Conservation (phyloP, 2,113 vertebrate species). For the Ptychochromis oligacanthus region DNA sequence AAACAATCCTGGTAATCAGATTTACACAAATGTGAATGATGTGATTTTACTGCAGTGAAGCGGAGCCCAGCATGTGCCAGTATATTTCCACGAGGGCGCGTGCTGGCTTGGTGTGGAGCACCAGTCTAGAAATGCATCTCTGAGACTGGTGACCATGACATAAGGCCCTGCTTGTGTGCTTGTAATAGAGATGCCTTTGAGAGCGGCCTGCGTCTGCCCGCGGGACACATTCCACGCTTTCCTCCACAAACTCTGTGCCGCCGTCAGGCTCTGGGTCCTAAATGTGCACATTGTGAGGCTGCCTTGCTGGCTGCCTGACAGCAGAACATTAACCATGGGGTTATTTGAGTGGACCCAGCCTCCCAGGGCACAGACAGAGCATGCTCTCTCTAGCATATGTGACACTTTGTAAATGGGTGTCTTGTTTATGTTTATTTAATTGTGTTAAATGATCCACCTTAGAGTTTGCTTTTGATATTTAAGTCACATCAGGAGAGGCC, state of each 20-base stretch:
- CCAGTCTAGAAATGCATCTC: slow-evolving; percentile 45
- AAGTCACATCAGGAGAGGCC: not conserved
- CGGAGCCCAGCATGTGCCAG: slow-evolving; percentile 37
- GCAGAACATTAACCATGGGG: slow-evolving; percentile 63
- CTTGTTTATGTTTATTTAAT: slow-evolving; percentile 56
- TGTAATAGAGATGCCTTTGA: slow-evolving; percentile 80
- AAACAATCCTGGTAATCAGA: slow-evolving; percentile 30
- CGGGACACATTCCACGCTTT: slow-evolving; percentile 73
- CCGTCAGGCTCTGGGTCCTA: slow-evolving; percentile 59
- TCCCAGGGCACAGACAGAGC: slow-evolving; percentile 34
- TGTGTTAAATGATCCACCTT: slow-evolving; percentile 26
- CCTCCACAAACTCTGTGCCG: slow-evolving; percentile 68
- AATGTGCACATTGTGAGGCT: slow-evolving; percentile 78
- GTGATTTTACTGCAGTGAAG: slow-evolving; percentile 15
- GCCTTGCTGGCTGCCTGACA: slow-evolving; percentile 64
- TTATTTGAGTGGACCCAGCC: slow-evolving; percentile 66
- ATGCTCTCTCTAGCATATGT: slow-evolving; percentile 44
- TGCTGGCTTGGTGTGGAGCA: slow-evolving; percentile 46
- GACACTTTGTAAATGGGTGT: slow-evolving; percentile 31
- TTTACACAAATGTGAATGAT: not conserved
- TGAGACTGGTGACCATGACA: slow-evolving; percentile 59
- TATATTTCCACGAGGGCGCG: slow-evolving; percentile 70
- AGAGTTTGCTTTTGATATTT: slow-evolving; percentile 37
- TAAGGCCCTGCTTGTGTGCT: slow-evolving; percentile 76
- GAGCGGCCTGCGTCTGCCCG: slow-evolving; percentile 60